These are phyloP conservation scores for Psilopogon haemacephalus DNA, from an alignment of 2,113 vertebrate genomes.

Conservation along the genomic window DNA sequence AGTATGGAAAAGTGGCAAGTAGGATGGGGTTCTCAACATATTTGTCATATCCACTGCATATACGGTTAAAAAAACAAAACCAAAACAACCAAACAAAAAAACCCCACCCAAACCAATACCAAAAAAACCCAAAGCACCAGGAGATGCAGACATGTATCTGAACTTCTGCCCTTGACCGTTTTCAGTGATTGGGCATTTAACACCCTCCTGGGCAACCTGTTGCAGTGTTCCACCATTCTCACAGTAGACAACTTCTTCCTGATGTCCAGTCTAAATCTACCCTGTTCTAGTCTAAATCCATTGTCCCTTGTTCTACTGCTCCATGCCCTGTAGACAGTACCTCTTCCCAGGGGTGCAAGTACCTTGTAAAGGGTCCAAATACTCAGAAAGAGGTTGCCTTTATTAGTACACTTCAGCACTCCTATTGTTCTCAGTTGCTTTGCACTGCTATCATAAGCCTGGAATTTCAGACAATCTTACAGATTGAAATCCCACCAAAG, in stretches of 20 bases:
- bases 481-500: neutral
- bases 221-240: too few species aligned
- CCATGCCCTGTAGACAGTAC: too few species aligned
- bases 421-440: neutral
- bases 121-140: neutral
- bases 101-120: neutral
- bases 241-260: too few species aligned
- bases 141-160: neutral
- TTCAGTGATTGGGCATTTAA: neutral
- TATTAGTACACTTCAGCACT: neutral
- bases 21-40: neutral
- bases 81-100: too few species aligned
- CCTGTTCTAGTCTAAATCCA: too few species aligned
- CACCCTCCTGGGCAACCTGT: too few species aligned
- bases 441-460: neutral
- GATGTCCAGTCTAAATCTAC: too few species aligned
- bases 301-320: too few species aligned
- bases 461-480: neutral
- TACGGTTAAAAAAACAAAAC: neutral
- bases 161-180: neutral
- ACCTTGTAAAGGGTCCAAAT: neutral
- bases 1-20: neutral
- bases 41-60: neutral
- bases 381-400: neutral
- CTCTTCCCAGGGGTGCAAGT: too few species aligned